phyloP scores from a whole-genome alignment of 1,140 invertebrate genomes.

The Heliothis subflexa region DNA sequence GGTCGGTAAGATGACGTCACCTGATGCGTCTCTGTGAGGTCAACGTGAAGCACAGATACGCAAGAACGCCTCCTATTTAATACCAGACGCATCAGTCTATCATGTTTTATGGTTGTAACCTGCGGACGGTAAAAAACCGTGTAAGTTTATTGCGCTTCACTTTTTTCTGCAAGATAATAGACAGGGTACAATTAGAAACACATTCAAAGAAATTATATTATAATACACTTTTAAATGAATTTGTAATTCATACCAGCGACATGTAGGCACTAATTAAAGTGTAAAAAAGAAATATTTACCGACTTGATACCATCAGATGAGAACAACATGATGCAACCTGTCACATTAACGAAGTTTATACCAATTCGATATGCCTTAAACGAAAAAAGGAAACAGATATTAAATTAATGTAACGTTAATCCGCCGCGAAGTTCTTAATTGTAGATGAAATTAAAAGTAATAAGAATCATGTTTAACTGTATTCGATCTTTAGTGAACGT shows the following conservation, averaged over 20 bases:
- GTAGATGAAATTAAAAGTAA: not conserved
- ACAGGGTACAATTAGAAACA: not conserved
- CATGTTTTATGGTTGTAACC: not conserved
- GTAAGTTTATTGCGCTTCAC: not conserved
- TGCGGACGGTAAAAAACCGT: not conserved
- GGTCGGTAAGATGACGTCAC: slow-evolving; percentile 31
- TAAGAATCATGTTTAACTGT: slow-evolving; percentile 10
- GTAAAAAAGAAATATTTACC: not conserved
- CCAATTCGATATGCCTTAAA: not conserved
- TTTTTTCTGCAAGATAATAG: not conserved
- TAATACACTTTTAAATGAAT: not conserved
- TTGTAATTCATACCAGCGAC: not conserved
- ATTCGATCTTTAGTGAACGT: slow-evolving; percentile 13
- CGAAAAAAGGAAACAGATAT: not conserved
- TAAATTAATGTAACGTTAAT: slow-evolving; percentile 18
- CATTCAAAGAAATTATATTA: not conserved
- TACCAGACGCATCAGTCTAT: not conserved
- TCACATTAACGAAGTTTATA: slow-evolving; percentile 5
- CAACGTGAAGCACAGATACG: not conserved
- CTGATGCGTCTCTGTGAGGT: slow-evolving; percentile 20
- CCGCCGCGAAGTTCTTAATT: not conserved
- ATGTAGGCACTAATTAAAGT: not conserved
- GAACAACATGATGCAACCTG: not conserved
- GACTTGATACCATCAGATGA: not conserved
- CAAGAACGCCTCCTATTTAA: slow-evolving; percentile 6